Evolutionary conservation across 2,888 invertebrate species (phyloP), one percentile per base, ranked within the genome.

Genomic region (Lepidochrysops patricia): DNA sequence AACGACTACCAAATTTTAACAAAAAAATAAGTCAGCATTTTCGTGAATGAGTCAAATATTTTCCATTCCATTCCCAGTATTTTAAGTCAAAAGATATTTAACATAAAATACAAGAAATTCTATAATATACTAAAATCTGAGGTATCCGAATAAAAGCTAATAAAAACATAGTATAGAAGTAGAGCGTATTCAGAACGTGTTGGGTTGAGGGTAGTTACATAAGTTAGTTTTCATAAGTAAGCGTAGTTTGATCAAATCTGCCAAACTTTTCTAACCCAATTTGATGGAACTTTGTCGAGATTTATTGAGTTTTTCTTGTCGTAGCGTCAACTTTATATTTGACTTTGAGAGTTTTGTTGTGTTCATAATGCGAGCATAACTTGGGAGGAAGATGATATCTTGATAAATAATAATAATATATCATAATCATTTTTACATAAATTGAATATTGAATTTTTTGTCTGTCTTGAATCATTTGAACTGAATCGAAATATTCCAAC

Each of bases 301-400:
- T 63, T 68, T 68, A 65, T 67, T 63, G 61, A 61, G 63, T 63
- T 61, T 59, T 63, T 63, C 63, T 64, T 64, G 59, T 60, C 60
- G 54, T 54, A 64, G 65, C 62, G 64, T 66, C 60, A 62, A 60
- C 60, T 61, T 58, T 57, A 29, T 59, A 58, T 37, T 61, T 60
- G 63, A 65, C 60, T 61, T 58, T 50, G 29, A 60, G 57, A 61
- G 64, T 62, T 49, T 60, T 58, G 29, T 57, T 48, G 34, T 43
- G 57, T 56, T 34, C 23, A 56, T 52, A 27, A 37, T 29, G n/a
- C 37, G 15, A 15, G 7, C 32, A 19, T 37, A 2, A 2, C 37
- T 37, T 3, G 37, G 7, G 15, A 37, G 1, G 37, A 37, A 19
- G 19, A 4, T 43, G 43, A 19, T 19, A 19, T 37, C n/a, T n/a